phyloP scores from a whole-genome alignment of 2,797 vertebrate genomes.

The Paguma larvata region DNA sequence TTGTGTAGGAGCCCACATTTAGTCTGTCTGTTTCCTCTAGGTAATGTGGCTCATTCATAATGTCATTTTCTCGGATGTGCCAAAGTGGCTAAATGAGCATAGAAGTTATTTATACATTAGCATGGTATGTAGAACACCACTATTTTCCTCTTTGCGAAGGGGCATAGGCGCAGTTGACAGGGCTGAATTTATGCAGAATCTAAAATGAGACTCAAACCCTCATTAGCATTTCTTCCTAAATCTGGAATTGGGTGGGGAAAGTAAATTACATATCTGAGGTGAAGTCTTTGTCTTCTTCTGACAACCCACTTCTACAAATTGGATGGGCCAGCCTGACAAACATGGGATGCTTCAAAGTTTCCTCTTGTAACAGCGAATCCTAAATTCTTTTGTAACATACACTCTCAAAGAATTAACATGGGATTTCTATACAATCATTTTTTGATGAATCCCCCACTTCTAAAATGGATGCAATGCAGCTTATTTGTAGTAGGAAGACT shows the following conservation, averaged over 20 bases:
- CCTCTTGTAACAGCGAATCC: background rate
- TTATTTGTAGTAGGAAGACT: background rate
- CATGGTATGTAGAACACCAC: constrained; percentile 43
- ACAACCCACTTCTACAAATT: constrained; percentile 20
- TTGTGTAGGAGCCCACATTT: constrained; percentile 80
- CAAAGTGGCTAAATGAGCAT: constrained; percentile 79
- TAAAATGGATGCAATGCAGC: background rate
- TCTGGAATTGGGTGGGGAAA: background rate
- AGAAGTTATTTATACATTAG: constrained; percentile 79
- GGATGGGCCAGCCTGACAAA: background rate
- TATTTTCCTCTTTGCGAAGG: constrained; percentile 66
- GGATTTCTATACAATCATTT: background rate
- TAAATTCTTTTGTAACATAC: background rate
- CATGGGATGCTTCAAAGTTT: background rate
- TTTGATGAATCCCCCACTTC: background rate
- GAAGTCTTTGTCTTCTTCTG: constrained; percentile 19
- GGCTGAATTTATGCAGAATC: constrained; percentile 69
- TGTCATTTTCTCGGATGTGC: constrained; percentile 81
- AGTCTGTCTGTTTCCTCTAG: constrained; percentile 79
- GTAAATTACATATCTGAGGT: constrained; percentile 30
- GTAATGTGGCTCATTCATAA: constrained; percentile 84
- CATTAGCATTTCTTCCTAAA: constrained; percentile 66
- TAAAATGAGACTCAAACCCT: constrained; percentile 52
- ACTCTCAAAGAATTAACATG: background rate
- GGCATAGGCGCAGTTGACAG: constrained; percentile 48